These are phyloP conservation scores for Formica exsecta DNA, from an alignment of 1,140 invertebrate species.

Conservation along the genomic window DNA sequence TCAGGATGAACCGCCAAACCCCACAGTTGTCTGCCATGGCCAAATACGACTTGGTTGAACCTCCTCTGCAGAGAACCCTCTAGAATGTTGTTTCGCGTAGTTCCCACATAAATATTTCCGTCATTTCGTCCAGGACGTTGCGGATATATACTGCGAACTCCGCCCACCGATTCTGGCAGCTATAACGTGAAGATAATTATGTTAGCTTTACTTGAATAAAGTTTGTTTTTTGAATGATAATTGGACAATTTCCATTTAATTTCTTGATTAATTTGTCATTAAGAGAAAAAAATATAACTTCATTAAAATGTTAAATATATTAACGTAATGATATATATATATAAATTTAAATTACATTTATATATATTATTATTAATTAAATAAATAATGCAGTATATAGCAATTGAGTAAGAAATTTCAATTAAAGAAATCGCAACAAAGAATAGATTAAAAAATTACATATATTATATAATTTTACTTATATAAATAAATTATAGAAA, in stretches of 20 bases:
- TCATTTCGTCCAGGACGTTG: conserved; percentile 94
- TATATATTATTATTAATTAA: no score
- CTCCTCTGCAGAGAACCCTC: conserved; percentile 96
- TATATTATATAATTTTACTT: no score
- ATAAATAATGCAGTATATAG: no score
- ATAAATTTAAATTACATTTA: no score
- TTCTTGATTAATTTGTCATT: neutral
- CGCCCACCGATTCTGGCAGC: conserved; percentile 94
- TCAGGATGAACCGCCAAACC: conserved; percentile 96
- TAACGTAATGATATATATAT: no score
- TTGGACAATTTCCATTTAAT: neutral
- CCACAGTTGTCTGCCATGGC: conserved; percentile 96
- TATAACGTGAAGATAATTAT: conserved; percentile 77
- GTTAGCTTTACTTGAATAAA: neutral
- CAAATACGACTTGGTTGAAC: conserved; percentile 96
- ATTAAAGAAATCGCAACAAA: no score
- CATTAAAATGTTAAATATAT: conserved; percentile 1
- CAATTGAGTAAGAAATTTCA: no score
- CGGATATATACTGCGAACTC: conserved; percentile 94
- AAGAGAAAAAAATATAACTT: neutral
- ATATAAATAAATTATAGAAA: no score
- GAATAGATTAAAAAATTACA: no score
- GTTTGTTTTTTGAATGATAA: neutral
- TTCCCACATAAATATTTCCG: conserved; percentile 96
- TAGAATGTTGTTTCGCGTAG: conserved; percentile 96